These are phyloP conservation scores for Tragelaphus strepsiceros DNA, from an alignment of 2,113 vertebrate species.

Conservation along the genomic window DNA sequence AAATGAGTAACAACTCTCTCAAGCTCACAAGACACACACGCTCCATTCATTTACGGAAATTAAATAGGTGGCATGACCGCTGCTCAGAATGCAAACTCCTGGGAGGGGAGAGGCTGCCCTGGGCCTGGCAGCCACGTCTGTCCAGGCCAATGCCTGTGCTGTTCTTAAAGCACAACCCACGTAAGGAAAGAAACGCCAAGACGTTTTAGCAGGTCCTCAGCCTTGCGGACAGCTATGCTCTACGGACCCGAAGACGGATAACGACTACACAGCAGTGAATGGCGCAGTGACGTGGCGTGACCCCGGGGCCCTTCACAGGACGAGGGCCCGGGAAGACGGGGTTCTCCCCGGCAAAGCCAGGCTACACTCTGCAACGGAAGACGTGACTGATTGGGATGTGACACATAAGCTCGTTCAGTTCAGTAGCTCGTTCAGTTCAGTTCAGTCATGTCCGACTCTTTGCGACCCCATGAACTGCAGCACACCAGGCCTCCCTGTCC, in stretches of 20 bases:
- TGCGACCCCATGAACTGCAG: too few species aligned
- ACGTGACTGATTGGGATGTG: not conserved
- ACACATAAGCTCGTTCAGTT: not conserved
- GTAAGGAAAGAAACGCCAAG: not conserved
- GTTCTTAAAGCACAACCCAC: not conserved
- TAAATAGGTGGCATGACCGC: not conserved
- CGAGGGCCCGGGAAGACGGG: not conserved
- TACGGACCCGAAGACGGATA: not conserved
- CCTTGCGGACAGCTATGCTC: not conserved
- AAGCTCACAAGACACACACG: not conserved
- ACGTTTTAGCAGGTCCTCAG: not conserved
- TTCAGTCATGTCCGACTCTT: too few species aligned
- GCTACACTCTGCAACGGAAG: not conserved
- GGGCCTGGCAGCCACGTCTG: not conserved
- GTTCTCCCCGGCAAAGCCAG: not conserved
- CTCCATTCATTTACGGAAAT: not conserved
- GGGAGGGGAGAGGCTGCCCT: not conserved
- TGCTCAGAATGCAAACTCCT: not conserved
- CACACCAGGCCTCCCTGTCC: not conserved
- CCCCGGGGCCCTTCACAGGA: not conserved
- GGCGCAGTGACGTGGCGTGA: not conserved
- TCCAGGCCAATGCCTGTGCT: not conserved
- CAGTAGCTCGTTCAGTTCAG: too few species aligned
- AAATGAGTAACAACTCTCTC: not conserved
- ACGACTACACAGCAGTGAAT: accelerated